Percentiles rank a stretch among this genome's conserved stretches.
These are phyloP conservation scores for Ia io DNA, from an alignment of 2,113 vertebrate species.

Conservation along the genomic window DNA sequence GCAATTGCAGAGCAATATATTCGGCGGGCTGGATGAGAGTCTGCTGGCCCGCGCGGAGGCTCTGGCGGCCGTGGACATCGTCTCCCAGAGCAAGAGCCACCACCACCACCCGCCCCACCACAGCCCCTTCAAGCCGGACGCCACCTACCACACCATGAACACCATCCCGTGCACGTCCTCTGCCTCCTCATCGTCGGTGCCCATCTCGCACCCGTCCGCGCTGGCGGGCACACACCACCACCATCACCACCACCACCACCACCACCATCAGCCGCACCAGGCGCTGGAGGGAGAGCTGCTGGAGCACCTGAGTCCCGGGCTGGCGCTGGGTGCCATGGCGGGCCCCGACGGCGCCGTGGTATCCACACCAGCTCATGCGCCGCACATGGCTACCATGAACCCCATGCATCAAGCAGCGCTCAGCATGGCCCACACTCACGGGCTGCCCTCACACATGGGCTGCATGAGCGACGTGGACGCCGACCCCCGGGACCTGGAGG, in stretches of 20 bases:
- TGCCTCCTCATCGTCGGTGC: conserved; percentile 94
- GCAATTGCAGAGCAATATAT: conserved; percentile 99
- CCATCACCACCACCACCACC: conserved; percentile 95
- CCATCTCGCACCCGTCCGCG: conserved; percentile 95
- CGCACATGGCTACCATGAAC: conserved; percentile 98
- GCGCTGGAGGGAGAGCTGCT: conserved; percentile 97
- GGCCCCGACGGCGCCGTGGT: conserved; percentile 96
- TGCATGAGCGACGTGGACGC: conserved; percentile 98
- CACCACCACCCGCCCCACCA: conserved; percentile 97
- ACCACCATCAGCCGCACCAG: conserved; percentile 97
- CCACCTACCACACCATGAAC: conserved; percentile 99
- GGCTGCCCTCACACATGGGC: conserved; percentile 95
- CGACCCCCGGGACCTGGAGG: conserved; percentile 97
- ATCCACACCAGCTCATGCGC: conserved; percentile 93
- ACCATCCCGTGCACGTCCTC: conserved; percentile 97
- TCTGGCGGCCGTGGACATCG: conserved; percentile 99
- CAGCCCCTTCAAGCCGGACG: conserved; percentile 99
- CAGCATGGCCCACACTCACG: conserved; percentile 98
- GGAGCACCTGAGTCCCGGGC: conserved; percentile 96
- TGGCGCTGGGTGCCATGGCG: conserved; percentile 94
- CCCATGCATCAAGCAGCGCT: conserved; percentile 99
- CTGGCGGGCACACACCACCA: conserved; percentile 89
- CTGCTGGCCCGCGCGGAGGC: conserved; percentile 99
- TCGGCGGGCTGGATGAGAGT: conserved; percentile 99
- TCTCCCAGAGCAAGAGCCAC: conserved; percentile 97